These are phyloP conservation scores for Lumbricus terrestris DNA, from an alignment of 2,888 invertebrate species.

Conservation along the genomic window DNA sequence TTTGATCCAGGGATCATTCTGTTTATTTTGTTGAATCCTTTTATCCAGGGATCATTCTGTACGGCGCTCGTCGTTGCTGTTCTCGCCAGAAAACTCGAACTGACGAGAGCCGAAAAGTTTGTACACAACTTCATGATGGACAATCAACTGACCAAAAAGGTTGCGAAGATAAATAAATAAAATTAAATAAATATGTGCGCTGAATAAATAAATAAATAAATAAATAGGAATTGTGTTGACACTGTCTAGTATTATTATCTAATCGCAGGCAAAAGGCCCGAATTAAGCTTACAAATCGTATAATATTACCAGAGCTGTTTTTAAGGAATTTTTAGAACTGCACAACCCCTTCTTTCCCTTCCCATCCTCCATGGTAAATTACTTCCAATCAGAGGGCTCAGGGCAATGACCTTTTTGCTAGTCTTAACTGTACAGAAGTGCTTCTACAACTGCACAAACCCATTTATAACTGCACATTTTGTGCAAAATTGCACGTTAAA, in stretches of 20 bases:
- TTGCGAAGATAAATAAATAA: slow-evolving; percentile 64
- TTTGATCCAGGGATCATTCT: slow-evolving; percentile 24
- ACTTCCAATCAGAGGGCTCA: too few species aligned
- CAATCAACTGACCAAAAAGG: slow-evolving; percentile 98
- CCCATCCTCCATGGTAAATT: too few species aligned
- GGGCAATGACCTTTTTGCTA: too few species aligned
- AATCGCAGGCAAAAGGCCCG: too few species aligned
- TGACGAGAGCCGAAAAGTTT: slow-evolving; percentile 98
- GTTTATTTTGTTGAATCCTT: neutral
- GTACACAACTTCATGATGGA: slow-evolving; percentile 99
- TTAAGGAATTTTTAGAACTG: too few species aligned
- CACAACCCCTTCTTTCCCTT: too few species aligned
- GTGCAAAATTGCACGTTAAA: too few species aligned
- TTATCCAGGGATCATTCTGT: slow-evolving; percentile 70
- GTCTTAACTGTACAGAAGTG: too few species aligned
- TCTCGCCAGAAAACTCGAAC: slow-evolving; percentile 96
- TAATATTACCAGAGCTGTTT: too few species aligned
- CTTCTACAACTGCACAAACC: too few species aligned
- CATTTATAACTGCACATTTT: too few species aligned
- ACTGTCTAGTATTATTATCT: neutral
- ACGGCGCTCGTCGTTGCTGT: slow-evolving; percentile 98
- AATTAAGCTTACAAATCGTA: too few species aligned
- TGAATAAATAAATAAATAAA: neutral
- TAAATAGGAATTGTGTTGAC: neutral
- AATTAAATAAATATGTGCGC: neutral